Percentiles rank a stretch among this genome's conserved stretches.
Evolutionary conservation across 2,113 vertebrate genomes (phyloP).

Genomic region (Chauna torquata): DNA sequence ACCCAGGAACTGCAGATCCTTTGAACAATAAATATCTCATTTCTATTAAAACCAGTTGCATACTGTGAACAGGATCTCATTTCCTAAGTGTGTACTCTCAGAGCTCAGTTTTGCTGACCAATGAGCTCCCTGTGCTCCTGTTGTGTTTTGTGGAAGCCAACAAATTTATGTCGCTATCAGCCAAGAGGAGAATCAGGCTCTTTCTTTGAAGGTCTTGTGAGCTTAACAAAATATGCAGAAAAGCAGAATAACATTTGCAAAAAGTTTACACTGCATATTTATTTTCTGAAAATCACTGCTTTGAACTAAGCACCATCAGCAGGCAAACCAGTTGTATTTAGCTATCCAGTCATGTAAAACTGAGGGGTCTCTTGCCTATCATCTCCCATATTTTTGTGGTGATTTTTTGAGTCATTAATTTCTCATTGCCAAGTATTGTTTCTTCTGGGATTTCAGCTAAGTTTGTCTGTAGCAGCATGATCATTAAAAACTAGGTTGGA

Average conservation of each 20-base stretch:
- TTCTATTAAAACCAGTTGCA: not conserved
- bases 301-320: not conserved
- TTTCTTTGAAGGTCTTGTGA: not conserved
- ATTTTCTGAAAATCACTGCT: not conserved
- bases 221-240: not conserved
- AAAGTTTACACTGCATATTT: not conserved
- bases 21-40: not conserved
- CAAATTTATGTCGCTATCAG: not conserved
- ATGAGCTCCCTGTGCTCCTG: rapidly evolving
- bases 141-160: not conserved
- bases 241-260: not conserved
- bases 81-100: not conserved
- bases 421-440: not conserved
- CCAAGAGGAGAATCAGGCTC: not conserved
- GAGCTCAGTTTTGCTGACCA: rapidly evolving
- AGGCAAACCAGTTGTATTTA: not conserved
- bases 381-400: not conserved
- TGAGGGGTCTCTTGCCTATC: not conserved
- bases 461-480: not conserved
- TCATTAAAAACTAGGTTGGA: not conserved
- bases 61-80: not conserved
- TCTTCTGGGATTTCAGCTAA: not conserved
- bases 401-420: not conserved
- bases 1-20: not conserved
- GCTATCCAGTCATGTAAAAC: not conserved